Evolutionary conservation across 2,113 vertebrate species (phyloP).

Genomic region (Muntiacus reevesi): DNA sequence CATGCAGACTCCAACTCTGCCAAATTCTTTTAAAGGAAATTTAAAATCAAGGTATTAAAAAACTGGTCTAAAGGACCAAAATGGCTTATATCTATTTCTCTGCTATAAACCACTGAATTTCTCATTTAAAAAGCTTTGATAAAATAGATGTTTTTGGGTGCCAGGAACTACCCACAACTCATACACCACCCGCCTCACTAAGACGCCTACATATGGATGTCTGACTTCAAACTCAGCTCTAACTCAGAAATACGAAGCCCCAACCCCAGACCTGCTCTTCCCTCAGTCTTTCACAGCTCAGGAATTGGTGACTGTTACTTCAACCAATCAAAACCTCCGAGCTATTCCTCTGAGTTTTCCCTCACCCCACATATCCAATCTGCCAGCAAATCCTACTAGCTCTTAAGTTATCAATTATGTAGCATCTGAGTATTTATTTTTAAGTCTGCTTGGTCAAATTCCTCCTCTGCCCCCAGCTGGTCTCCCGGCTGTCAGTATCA

Average conservation of each 20-base stretch:
- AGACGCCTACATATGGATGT: not conserved
- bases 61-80: not conserved
- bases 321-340: not conserved
- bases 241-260: not conserved
- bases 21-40: not conserved
- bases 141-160: not conserved
- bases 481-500: not conserved
- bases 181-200: no score
- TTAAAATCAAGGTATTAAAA: not conserved
- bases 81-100: not conserved
- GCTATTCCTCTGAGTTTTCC: not conserved
- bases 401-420: not conserved
- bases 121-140: not conserved
- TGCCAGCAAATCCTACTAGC: not conserved
- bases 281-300: not conserved
- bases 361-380: not conserved
- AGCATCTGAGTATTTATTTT: not conserved
- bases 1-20: not conserved
- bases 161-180: not conserved
- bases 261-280: not conserved
- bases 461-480: not conserved
- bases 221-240: not conserved
- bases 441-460: not conserved
- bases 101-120: not conserved
- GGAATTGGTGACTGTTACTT: not conserved